A percentile compares a stretch with the other conserved stretches of the same genome.
Evolutionary conservation across 2,113 vertebrate genomes (phyloP).

Genomic region (Hirundichthys speculiger): DNA sequence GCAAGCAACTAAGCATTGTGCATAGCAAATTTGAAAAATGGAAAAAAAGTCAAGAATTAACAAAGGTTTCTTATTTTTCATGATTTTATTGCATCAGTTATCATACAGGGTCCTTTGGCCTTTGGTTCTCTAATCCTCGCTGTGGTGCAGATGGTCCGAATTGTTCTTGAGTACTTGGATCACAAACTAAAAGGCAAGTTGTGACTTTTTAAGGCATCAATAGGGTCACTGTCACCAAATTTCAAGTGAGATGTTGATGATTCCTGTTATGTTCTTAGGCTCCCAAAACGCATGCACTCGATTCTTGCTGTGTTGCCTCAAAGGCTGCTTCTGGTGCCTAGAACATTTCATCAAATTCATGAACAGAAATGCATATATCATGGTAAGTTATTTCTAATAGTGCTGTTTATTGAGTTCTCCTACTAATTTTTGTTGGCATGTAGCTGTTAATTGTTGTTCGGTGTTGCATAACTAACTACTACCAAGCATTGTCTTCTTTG

Average conservation of each 20-base stretch:
- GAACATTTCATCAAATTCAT: slow-evolving; percentile 94
- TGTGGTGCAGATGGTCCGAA: slow-evolving; percentile 86
- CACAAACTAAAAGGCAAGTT: slow-evolving; percentile 88
- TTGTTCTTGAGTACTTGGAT: slow-evolving; percentile 91
- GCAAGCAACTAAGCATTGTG: no score
- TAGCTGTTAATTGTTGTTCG: background rate
- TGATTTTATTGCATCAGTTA: slow-evolving; percentile 80
- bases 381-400: slow-evolving; percentile 85
- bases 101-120: slow-evolving; percentile 95
- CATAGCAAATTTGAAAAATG: no score
- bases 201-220: background rate
- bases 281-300: slow-evolving; percentile 83
- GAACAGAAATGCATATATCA: slow-evolving; percentile 97
- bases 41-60: background rate
- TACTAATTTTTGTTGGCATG: slow-evolving; percentile 6
- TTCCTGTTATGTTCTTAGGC: slow-evolving; percentile 69
- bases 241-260: background rate
- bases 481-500: background rate
- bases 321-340: slow-evolving; percentile 98
- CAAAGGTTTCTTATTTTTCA: background rate
- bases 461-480: background rate
- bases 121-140: slow-evolving; percentile 93
- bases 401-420: background rate
- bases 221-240: background rate
- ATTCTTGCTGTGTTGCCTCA: slow-evolving; percentile 91